These are phyloP conservation scores for Lochmaea crataegi DNA, from an alignment of 2,888 invertebrate species.

Conservation along the genomic window DNA sequence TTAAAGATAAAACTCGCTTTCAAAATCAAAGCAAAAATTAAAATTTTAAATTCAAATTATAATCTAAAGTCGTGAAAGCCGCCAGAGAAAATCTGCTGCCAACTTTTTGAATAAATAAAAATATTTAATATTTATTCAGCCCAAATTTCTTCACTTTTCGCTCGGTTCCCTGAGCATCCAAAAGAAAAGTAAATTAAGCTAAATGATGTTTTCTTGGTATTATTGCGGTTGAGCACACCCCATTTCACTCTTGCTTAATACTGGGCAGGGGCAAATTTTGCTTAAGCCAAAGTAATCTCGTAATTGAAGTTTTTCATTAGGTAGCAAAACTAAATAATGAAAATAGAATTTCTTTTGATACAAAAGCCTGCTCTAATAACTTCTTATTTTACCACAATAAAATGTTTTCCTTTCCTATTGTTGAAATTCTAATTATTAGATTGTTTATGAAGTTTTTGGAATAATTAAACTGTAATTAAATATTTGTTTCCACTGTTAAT, in stretches of 20 bases:
- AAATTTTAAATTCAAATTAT: slow-evolving; percentile 27
- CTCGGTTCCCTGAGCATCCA: slow-evolving; percentile 7
- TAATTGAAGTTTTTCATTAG: slow-evolving; percentile 9
- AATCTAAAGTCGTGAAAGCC: slow-evolving; percentile 20
- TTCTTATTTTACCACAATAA: too few relatives aligned
- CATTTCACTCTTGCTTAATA: slow-evolving; percentile 28
- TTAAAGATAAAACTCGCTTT: slow-evolving; percentile 20
- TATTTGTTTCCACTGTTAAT: too few relatives aligned
- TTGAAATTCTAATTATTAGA: too few relatives aligned
- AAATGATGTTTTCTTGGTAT: slow-evolving; percentile 28
- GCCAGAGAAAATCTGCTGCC: slow-evolving; percentile 11
- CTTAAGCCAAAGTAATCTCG: slow-evolving; percentile 8
- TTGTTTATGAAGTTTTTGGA: too few relatives aligned
- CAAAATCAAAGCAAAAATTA: slow-evolving; percentile 21
- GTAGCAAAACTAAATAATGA: not conserved
- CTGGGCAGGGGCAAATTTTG: not conserved
- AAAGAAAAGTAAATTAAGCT: slow-evolving; percentile 28
- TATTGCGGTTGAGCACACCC: slow-evolving; percentile 24
- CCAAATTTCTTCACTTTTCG: slow-evolving; percentile 23
- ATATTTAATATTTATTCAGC: slow-evolving; percentile 33
- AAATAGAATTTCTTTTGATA: not conserved
- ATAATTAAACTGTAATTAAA: too few relatives aligned
- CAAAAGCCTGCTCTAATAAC: not conserved
- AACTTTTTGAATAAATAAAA: slow-evolving; percentile 36
- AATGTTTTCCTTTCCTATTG: too few relatives aligned